Evolutionary conservation across 2,797 vertebrate species (phyloP).

Genomic region (Dicrostonyx torquatus): DNA sequence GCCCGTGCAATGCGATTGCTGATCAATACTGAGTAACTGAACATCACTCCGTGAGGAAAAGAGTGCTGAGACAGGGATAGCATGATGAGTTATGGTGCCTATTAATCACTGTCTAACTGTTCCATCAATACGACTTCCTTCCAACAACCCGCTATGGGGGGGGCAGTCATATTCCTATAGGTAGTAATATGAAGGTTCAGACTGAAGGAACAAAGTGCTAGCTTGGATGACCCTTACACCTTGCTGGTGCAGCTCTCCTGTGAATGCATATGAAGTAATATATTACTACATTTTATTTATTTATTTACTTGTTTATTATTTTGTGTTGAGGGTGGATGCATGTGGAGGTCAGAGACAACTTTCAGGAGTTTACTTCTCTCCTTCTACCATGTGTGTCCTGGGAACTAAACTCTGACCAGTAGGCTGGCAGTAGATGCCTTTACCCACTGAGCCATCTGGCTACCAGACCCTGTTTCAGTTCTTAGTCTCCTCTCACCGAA

Average conservation of each 20-base stretch:
- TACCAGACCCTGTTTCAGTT: constrained; percentile 31
- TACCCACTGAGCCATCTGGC: not conserved
- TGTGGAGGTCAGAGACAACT: not conserved
- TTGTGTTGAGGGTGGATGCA: too few species aligned
- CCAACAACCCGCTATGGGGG: constrained; percentile 80
- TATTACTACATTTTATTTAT: not conserved
- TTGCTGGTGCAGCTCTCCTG: constrained; percentile 55
- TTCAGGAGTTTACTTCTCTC: not conserved
- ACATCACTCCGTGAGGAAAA: constrained; percentile 79
- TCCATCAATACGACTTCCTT: constrained; percentile 85
- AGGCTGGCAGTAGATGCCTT: too few species aligned
- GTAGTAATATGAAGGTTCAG: constrained; percentile 85
- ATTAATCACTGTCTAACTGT: constrained; percentile 87
- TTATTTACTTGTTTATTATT: not conserved
- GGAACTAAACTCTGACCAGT: not conserved
- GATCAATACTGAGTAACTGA: constrained; percentile 88
- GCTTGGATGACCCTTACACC: not conserved
- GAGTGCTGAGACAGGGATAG: constrained; percentile 81
- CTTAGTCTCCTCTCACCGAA: constrained; percentile 35
- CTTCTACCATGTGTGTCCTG: not conserved
- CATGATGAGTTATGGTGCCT: constrained; percentile 82
- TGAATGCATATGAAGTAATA: not conserved
- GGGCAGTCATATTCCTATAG: constrained; percentile 50
- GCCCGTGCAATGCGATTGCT: constrained; percentile 79
- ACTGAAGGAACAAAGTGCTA: constrained; percentile 66